Evolutionary conservation across 1,140 invertebrate species (phyloP).

Genomic region (Bombus polaris): DNA sequence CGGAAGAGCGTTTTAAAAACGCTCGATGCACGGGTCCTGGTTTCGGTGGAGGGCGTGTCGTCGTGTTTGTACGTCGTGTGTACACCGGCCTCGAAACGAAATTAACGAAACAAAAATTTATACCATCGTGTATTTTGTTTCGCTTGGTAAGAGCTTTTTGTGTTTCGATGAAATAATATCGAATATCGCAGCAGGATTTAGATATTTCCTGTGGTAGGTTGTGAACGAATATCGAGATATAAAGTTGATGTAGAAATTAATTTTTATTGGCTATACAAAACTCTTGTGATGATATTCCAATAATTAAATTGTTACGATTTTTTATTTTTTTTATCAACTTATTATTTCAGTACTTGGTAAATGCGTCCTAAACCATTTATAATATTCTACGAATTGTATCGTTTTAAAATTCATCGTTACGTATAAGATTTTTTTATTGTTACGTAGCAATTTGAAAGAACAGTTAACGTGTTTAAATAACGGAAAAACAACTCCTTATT

Average conservation of each 20-base stretch:
- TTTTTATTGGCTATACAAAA: background rate
- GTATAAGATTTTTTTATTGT: too few relatives aligned
- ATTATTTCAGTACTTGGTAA: background rate
- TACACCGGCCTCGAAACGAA: background rate
- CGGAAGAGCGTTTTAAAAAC: constrained; percentile 19
- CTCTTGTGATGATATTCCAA: background rate
- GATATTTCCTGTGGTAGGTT: background rate
- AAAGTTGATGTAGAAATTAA: background rate
- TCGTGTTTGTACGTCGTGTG: background rate
- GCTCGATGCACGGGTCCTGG: too few relatives aligned
- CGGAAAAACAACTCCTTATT: too few relatives aligned
- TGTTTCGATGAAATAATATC: background rate
- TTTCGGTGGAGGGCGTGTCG: background rate
- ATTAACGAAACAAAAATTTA: background rate
- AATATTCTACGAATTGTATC: background rate
- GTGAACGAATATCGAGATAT: background rate
- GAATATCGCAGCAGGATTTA: background rate
- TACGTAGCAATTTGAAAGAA: too few relatives aligned
- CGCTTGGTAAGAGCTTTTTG: background rate
- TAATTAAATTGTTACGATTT: background rate
- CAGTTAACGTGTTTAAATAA: too few relatives aligned
- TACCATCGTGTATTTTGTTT: background rate
- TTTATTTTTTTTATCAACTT: background rate
- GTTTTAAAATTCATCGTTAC: background rate
- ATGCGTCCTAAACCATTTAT: background rate